A percentile compares a stretch with the other conserved stretches of the same genome.
Evolutionary conservation across 2,113 vertebrate genomes (phyloP).

Genomic region (Furnarius figulus): DNA sequence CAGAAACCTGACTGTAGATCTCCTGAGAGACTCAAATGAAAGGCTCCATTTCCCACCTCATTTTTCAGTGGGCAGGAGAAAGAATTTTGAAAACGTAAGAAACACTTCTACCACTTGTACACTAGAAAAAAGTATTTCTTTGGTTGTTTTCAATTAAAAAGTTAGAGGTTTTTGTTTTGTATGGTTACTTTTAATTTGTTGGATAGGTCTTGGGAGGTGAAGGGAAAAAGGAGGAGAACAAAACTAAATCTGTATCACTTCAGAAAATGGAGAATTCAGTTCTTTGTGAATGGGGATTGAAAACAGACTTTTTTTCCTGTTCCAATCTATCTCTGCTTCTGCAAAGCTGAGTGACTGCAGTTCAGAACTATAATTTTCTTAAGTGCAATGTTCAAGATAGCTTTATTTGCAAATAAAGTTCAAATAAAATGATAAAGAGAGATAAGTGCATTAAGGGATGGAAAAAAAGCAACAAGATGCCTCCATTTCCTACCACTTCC

Average conservation of each 20-base stretch:
- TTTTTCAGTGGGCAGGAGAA: background rate
- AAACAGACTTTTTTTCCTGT: background rate
- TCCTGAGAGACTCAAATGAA: background rate
- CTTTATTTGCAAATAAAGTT: conserved; percentile 16
- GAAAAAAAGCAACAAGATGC: background rate
- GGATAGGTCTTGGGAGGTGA: background rate
- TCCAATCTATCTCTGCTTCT: background rate
- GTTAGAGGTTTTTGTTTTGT: background rate
- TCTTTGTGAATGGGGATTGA: background rate
- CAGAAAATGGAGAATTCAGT: background rate
- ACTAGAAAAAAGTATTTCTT: background rate
- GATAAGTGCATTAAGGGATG: background rate
- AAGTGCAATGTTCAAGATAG: background rate
- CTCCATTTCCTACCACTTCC: conserved; percentile 34
- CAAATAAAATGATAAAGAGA: background rate
- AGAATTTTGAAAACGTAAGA: background rate
- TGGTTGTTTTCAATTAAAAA: background rate
- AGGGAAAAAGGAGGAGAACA: background rate
- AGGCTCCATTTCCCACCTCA: background rate
- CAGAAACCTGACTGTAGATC: background rate
- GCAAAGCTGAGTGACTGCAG: background rate
- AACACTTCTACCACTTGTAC: background rate
- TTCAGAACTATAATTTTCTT: background rate
- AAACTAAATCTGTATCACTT: background rate
- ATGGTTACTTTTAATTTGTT: background rate